Percentiles rank a stretch among this genome's conserved stretches.
Evolutionary conservation across 1,140 invertebrate species (phyloP).

Genomic region (Scaptomyza pallida): DNA sequence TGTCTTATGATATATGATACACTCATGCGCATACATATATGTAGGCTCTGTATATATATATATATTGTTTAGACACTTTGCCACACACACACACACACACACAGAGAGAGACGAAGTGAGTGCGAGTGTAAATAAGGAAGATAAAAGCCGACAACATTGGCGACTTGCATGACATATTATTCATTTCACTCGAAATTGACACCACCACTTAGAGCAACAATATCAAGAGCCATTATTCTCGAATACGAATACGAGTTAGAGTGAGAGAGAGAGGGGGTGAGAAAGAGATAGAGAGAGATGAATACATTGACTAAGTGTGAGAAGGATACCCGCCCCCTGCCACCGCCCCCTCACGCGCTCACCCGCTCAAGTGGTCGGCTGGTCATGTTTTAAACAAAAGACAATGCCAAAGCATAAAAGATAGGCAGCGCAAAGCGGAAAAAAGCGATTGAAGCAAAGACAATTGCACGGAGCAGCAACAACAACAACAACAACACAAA

Average conservation of each 20-base stretch:
- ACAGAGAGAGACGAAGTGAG: not conserved
- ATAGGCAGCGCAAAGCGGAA: not conserved
- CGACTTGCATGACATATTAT: conserved; percentile 67
- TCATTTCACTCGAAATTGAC: conserved; percentile 71
- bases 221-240: conserved; percentile 69
- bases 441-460: conserved; percentile 12
- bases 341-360: not conserved
- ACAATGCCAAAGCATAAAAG: conserved; percentile 42
- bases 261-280: conserved; percentile 5
- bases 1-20: conserved; percentile 28
- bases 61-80: not conserved
- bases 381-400: conserved; percentile 55
- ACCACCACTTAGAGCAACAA: conserved; percentile 70
- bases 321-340: not conserved
- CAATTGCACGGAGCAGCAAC: not conserved
- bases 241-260: conserved; percentile 13
- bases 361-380: conserved; percentile 3
- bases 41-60: not conserved
- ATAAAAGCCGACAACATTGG: conserved; percentile 56
- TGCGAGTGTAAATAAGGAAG: conserved; percentile 52
- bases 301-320: too few relatives aligned
- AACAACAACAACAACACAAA: conserved; percentile 3
- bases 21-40: not conserved
- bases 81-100: not conserved
- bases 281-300: not conserved